A percentile compares a stretch with the other conserved stretches of the same genome.
Evolutionary conservation across 1,140 invertebrate genomes (phyloP).

Genomic region (Propsilocerus akamusi): DNA sequence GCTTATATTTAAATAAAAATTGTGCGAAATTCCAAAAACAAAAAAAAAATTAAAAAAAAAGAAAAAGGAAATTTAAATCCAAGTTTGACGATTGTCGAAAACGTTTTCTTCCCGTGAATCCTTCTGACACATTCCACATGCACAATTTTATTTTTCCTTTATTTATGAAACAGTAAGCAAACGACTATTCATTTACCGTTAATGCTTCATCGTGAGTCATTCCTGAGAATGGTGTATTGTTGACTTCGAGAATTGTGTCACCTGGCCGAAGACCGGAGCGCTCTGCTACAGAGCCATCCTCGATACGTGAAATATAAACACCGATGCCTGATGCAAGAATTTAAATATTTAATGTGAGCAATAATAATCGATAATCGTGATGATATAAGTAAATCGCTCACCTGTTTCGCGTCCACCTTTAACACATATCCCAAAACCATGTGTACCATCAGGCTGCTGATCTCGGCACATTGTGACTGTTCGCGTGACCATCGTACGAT

Average conservation of each 20-base stretch:
- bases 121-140: not conserved
- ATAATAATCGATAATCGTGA: too few relatives aligned
- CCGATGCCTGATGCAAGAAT: slow-evolving; percentile 50
- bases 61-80: too few relatives aligned
- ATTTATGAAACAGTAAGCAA: not conserved
- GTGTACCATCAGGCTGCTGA: slow-evolving; percentile 45
- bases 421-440: slow-evolving; percentile 75
- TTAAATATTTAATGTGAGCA: too few relatives aligned
- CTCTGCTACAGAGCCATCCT: slow-evolving; percentile 71
- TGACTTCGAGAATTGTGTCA: slow-evolving; percentile 76
- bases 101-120: not conserved
- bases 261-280: slow-evolving; percentile 64
- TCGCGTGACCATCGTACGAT: slow-evolving; percentile 32
- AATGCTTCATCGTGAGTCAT: slow-evolving; percentile 75
- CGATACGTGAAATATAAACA: slow-evolving; percentile 73
- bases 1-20: too few relatives aligned
- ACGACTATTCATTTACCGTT: slow-evolving; percentile 38
- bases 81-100: too few relatives aligned
- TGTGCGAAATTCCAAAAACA: too few relatives aligned
- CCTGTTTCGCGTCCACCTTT: slow-evolving; percentile 75
- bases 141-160: not conserved
- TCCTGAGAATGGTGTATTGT: slow-evolving; percentile 68
- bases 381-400: too few relatives aligned
- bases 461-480: slow-evolving; percentile 69
- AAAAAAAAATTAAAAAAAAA: too few relatives aligned